Percentiles rank a stretch among this genome's conserved stretches.
These are phyloP conservation scores for Crocidura indochinensis DNA, from an alignment of 2,797 vertebrate species.

Conservation along the genomic window DNA sequence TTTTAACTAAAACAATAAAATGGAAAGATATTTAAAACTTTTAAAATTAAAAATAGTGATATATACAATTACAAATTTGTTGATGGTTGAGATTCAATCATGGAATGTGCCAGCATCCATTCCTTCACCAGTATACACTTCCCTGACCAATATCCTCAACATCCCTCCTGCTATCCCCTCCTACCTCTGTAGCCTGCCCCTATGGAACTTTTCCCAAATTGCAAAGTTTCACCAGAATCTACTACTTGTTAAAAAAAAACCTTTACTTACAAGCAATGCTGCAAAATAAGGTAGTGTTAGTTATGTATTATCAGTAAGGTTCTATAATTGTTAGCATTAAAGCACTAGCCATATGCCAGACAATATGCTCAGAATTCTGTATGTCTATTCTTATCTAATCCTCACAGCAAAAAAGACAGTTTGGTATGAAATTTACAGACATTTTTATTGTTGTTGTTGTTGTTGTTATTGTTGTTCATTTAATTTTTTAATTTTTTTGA, in stretches of 20 bases:
- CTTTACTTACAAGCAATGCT: background rate
- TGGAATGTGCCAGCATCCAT: no score
- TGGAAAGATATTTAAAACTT: slow-evolving; percentile 2
- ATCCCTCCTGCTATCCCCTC: no score
- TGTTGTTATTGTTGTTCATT: no score
- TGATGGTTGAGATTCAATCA: no score
- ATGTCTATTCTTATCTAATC: background rate
- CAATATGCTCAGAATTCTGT: slow-evolving; percentile 18
- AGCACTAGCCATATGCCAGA: background rate
- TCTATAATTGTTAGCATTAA: background rate
- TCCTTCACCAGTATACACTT: no score
- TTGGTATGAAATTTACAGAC: background rate
- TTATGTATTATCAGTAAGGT: background rate
- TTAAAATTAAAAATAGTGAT: no score
- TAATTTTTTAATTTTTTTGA: no score
- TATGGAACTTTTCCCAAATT: no score
- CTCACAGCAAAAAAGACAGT: background rate
- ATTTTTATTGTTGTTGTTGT: background rate
- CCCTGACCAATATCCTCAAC: no score
- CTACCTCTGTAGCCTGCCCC: no score
- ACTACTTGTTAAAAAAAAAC: slow-evolving; percentile 47
- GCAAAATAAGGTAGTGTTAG: background rate
- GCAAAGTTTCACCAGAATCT: background rate
- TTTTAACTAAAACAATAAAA: slow-evolving; percentile 46
- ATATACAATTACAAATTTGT: no score